A percentile compares a stretch with the other conserved stretches of the same genome.
These are phyloP conservation scores for Anguilla japonica DNA, from an alignment of 2,113 vertebrate species.

Conservation along the genomic window DNA sequence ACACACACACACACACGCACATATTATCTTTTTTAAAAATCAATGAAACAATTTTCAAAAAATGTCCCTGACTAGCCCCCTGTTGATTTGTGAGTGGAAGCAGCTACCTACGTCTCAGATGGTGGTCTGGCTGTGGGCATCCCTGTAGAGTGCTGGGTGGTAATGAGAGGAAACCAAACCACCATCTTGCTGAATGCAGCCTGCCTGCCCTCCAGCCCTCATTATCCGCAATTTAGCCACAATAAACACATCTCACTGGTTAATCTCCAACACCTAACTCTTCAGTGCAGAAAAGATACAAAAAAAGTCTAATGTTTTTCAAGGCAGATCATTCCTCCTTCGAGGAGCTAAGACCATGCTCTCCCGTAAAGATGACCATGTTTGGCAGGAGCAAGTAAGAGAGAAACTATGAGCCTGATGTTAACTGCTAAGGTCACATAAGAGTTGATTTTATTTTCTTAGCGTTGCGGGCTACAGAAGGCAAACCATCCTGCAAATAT, in stretches of 20 bases:
- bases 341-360: neutral
- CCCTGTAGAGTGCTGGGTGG: neutral
- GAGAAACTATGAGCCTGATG: neutral
- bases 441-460: neutral
- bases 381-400: neutral
- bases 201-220: constrained; percentile 4
- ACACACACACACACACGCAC: too few species aligned
- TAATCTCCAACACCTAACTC: neutral
- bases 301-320: neutral
- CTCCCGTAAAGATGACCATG: neutral
- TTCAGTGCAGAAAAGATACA: neutral
- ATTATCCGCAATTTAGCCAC: neutral
- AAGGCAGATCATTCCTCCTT: neutral
- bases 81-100: constrained; percentile 1
- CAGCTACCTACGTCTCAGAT: constrained; percentile 4
- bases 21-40: neutral
- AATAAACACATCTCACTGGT: neutral
- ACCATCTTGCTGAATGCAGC: neutral
- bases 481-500: neutral
- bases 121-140: constrained; percentile 30
- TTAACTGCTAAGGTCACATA: neutral
- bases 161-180: constrained; percentile 19
- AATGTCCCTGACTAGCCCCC: neutral
- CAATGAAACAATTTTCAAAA: neutral
- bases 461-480: neutral